Percentiles rank a stretch among this genome's conserved stretches.
Evolutionary conservation across 2,888 invertebrate genomes (phyloP).

Genomic region (Capitulum mitella): DNA sequence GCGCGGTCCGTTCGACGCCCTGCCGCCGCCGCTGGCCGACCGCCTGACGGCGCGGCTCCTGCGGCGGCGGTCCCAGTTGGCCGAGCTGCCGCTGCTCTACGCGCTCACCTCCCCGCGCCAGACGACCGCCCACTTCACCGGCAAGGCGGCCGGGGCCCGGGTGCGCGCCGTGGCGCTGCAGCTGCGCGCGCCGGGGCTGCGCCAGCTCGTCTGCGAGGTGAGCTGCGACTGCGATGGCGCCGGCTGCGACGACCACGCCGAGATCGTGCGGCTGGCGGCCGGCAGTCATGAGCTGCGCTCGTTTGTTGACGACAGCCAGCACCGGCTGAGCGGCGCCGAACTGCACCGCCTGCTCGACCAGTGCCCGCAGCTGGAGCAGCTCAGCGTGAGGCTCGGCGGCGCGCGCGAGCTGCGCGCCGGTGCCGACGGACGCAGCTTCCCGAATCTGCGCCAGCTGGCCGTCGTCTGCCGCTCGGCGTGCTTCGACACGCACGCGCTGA

Average conservation of each 20-base stretch:
- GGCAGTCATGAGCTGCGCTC: background rate
- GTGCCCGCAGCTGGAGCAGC: background rate
- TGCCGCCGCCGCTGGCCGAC: background rate
- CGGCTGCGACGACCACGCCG: conserved; percentile 80
- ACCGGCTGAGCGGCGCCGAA: background rate
- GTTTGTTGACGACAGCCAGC: background rate
- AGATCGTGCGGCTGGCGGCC: conserved; percentile 41
- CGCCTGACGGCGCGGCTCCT: conserved; percentile 40
- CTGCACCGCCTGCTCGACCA: background rate
- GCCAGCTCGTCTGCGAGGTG: conserved; percentile 66
- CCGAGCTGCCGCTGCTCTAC: conserved; percentile 27
- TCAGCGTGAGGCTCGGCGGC: background rate
- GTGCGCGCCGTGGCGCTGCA: background rate
- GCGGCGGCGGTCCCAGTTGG: conserved; percentile 34
- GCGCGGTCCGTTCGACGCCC: background rate
- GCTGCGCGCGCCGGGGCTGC: conserved; percentile 53
- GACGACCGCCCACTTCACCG: background rate
- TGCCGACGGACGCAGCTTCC: background rate
- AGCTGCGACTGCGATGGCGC: conserved; percentile 83
- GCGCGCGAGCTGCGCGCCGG: background rate
- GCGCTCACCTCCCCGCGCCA: background rate
- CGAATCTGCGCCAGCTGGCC: background rate
- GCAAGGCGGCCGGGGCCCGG: background rate
- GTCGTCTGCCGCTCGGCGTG: background rate
- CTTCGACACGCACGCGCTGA: background rate